Conservation (phyloP, 2,113 vertebrate species). For the Petaurus breviceps region DNA sequence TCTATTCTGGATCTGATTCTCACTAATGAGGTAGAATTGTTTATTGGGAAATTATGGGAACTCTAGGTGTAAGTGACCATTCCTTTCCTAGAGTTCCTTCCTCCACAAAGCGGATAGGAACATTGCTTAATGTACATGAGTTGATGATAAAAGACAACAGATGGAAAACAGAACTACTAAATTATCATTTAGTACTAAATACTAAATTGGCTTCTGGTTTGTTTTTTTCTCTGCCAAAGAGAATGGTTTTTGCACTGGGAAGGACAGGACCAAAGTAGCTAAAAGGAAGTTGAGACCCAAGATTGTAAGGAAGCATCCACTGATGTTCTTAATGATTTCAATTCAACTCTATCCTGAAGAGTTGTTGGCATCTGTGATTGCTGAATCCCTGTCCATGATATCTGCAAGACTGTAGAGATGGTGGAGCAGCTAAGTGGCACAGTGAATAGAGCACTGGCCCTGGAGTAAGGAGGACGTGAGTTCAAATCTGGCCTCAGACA, state of each 20-base stretch:
- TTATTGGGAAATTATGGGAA: neutral
- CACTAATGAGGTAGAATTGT: neutral
- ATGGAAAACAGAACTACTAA: neutral
- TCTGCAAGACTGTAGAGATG: neutral
- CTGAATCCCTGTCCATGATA: neutral
- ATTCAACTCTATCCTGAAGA: neutral
- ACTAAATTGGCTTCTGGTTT: neutral
- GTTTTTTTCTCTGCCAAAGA: neutral
- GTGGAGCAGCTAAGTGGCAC: too few species aligned
- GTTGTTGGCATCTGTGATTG: neutral
- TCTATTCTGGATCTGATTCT: neutral
- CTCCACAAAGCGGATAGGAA: neutral
- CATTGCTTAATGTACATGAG: neutral
- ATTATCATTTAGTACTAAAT: neutral
- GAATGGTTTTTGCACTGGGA: neutral
- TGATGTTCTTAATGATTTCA: neutral
- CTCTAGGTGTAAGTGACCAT: neutral
- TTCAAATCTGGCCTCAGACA: too few species aligned
- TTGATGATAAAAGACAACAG: neutral
- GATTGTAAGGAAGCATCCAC: neutral
- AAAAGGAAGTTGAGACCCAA: neutral
- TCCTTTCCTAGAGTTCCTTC: neutral
- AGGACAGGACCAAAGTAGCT: neutral
- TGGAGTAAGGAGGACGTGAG: too few species aligned
- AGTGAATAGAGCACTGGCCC: too few species aligned